These are phyloP conservation scores for Actenoides lindsayi DNA, from an alignment of 2,113 vertebrate species.

Conservation along the genomic window DNA sequence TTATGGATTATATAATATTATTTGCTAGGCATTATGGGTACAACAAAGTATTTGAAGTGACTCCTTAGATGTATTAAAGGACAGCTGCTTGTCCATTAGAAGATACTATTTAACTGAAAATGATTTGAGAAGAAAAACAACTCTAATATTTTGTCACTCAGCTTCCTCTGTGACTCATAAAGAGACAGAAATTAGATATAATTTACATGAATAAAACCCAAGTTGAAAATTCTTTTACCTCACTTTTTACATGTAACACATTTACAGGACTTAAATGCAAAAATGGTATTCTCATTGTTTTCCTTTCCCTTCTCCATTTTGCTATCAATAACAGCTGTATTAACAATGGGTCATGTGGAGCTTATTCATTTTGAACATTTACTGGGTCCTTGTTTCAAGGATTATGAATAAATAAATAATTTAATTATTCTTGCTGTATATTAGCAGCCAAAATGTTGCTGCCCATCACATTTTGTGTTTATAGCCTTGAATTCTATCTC, in stretches of 20 bases:
- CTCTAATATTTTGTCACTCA: background rate
- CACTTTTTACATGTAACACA: background rate
- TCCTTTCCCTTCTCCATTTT: background rate
- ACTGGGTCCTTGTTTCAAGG: background rate
- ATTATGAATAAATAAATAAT: background rate
- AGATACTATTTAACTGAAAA: background rate
- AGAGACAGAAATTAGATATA: background rate
- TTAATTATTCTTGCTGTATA: rapidly evolving
- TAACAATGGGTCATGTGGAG: background rate
- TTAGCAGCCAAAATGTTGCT: background rate
- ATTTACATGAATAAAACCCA: background rate
- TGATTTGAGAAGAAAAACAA: background rate
- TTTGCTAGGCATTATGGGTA: background rate
- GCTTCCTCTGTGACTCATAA: background rate
- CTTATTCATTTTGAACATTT: background rate
- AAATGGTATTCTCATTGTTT: background rate
- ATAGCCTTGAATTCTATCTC: background rate
- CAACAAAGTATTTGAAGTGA: background rate
- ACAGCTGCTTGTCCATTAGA: background rate
- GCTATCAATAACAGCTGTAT: background rate
- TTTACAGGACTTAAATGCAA: background rate
- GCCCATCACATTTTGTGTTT: background rate
- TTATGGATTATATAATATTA: background rate
- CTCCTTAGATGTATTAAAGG: background rate
- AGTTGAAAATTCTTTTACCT: background rate